Conservation (phyloP, 2,888 invertebrate species). For the Sinodicranocentrus sp. region DNA sequence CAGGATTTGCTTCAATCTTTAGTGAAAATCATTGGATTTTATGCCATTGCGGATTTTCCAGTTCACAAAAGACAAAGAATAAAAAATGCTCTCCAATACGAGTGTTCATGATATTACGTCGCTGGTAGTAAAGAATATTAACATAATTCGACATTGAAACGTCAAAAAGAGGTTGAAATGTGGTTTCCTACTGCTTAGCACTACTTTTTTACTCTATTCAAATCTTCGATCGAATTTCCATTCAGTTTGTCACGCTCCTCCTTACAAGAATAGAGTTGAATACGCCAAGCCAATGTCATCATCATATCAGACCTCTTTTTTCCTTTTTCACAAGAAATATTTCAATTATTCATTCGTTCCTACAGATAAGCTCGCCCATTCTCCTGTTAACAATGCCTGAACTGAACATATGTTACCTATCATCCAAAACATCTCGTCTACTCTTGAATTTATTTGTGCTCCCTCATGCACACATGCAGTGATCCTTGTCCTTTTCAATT, state of each 20-base stretch:
- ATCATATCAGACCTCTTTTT: too few species aligned
- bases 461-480: constrained; percentile 30
- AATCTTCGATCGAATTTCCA: constrained; percentile 37
- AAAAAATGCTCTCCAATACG: too few species aligned
- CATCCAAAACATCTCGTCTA: neutral
- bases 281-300: neutral
- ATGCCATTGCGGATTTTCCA: too few species aligned
- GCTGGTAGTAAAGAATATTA: too few species aligned
- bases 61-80: too few species aligned
- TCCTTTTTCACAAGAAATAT: too few species aligned
- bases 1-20: too few species aligned
- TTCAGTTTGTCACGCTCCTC: constrained; percentile 61
- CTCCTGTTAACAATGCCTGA: constrained; percentile 16
- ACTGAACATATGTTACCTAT: neutral
- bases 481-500: constrained; percentile 46
- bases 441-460: constrained; percentile 13
- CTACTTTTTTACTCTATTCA: constrained; percentile 18
- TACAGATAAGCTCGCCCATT: neutral
- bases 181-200: constrained; percentile 52
- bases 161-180: constrained; percentile 50
- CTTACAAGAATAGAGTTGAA: constrained; percentile 8
- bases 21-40: too few species aligned
- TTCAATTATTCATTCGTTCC: too few species aligned
- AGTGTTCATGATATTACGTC: too few species aligned
- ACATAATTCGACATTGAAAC: constrained; percentile 58